Evolutionary conservation across 2,113 vertebrate genomes (phyloP), one percentile per base, ranked within the genome.

Genomic region (Scytalopus superciliaris): DNA sequence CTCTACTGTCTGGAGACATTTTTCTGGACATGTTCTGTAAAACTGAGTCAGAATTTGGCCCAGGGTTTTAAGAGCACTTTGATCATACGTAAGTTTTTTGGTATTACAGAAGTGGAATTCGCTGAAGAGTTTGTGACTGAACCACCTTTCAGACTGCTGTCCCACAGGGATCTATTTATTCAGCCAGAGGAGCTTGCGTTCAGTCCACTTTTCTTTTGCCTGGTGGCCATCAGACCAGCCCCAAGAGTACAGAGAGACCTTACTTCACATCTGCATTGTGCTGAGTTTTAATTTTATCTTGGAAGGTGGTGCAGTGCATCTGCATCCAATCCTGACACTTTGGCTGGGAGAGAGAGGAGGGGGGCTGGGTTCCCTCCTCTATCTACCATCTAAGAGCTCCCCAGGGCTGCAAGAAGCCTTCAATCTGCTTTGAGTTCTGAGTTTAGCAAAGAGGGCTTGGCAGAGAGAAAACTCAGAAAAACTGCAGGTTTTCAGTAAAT

Each of bases 241-340:
- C 12, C 44, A 28, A 11, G 9, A 78, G 12, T 12, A 35, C 42
- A 84, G 8, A 49, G 10, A 0, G 0, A 28, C 64, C 21, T 45
- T 55, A 47, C 35, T 86, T 77, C 18, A 59, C 0, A 4, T 59
- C 42, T 7, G 1, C 13, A 14, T 37, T 85, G 45, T 2, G 13
- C 42, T 75, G 53, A 57, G 35, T 90, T 91, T 72, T 87, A 63
- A 62, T 85, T 87, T 83, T 83, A 22, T 33, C 44, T 91, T 94
- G 80, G 89, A 95, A 87, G 40, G 33, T 0, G 0, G 9, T 22
- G 19, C 23, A 27, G n/a, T 44, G 37, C 90, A 53, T 76, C 66
- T 94, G 78, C 57, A 73, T 87, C 87, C 66, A 87, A 57, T 66
- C 79, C 84, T 82, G 70, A 79, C 67, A 23, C 30, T 87, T 75